A percentile compares a stretch with the other conserved stretches of the same genome.
Evolutionary conservation across 2,888 invertebrate species (phyloP).

Genomic region (Arenicola marina): DNA sequence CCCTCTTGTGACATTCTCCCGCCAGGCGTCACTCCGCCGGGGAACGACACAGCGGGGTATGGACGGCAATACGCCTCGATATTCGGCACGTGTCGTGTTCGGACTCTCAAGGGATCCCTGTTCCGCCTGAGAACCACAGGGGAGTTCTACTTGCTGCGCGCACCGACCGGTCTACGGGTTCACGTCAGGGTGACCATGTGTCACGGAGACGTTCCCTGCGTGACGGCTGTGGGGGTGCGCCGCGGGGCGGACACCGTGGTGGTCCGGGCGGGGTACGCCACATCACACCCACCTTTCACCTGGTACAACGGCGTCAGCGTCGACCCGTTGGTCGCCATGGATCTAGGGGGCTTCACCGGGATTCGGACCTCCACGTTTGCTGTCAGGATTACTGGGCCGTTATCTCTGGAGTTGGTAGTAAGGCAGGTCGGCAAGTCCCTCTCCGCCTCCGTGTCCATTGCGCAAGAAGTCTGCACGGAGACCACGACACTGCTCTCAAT

Average conservation of each 20-base stretch:
- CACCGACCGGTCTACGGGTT: conserved; percentile 14
- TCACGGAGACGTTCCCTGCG: conserved; percentile 22
- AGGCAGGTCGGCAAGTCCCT: neutral
- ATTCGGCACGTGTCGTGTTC: conserved; percentile 29
- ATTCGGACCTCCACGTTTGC: neutral
- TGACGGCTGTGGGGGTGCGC: conserved; percentile 24
- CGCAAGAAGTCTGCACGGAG: neutral
- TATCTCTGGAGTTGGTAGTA: neutral
- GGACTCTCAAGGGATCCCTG: conserved; percentile 19
- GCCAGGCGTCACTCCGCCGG: neutral
- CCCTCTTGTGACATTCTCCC: conserved; percentile 19
- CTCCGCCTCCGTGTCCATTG: neutral
- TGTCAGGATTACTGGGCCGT: neutral
- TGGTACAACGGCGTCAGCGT: neutral
- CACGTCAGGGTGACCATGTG: conserved; percentile 28
- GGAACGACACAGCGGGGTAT: neutral
- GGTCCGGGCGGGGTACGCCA: conserved; percentile 25
- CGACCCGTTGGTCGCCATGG: neutral
- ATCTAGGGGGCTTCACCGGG: neutral
- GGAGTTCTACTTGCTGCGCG: conserved; percentile 27
- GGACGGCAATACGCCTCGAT: conserved; percentile 6
- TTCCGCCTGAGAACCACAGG: conserved; percentile 27
- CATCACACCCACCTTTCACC: conserved; percentile 2
- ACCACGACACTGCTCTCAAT: neutral
- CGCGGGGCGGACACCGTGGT: conserved; percentile 25